Percentiles rank a stretch among this genome's conserved stretches.
Evolutionary conservation across 2,888 invertebrate species (phyloP).

Genomic region (Stenotaenia linearis): DNA sequence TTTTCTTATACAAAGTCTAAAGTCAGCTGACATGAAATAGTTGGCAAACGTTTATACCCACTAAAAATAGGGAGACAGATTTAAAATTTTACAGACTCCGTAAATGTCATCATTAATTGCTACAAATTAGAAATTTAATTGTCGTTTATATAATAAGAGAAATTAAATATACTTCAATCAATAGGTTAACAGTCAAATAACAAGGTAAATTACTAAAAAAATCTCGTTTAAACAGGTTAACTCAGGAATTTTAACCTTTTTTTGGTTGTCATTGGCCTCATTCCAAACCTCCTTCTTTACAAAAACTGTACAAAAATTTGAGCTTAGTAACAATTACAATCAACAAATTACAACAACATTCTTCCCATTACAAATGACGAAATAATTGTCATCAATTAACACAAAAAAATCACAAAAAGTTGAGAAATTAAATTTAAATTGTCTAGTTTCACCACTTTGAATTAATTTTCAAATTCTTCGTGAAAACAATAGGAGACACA

Average conservation of each 20-base stretch:
- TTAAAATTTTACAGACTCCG: not conserved
- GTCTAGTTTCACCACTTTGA: too few species aligned
- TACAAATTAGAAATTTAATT: not conserved
- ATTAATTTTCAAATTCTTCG: too few species aligned
- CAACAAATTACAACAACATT: too few species aligned
- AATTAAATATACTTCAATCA: not conserved
- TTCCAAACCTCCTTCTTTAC: not conserved
- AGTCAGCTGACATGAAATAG: not conserved
- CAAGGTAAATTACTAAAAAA: not conserved
- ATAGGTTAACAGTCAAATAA: not conserved
- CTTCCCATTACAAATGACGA: too few species aligned
- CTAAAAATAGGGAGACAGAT: constrained; percentile 2
- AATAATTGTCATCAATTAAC: too few species aligned
- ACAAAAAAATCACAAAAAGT: too few species aligned
- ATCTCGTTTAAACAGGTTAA: not conserved
- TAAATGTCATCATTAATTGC: not conserved
- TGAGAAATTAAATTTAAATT: too few species aligned
- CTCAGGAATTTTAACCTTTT: not conserved
- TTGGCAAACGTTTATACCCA: not conserved
- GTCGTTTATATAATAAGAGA: not conserved
- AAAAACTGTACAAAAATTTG: too few species aligned
- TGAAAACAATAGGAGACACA: too few species aligned
- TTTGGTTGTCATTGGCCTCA: constrained; percentile 8
- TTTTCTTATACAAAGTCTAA: not conserved
- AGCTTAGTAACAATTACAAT: too few species aligned